Evolutionary conservation across 2,113 vertebrate genomes (phyloP), one percentile per base, ranked within the genome.

Genomic region (Bubo bubo): DNA sequence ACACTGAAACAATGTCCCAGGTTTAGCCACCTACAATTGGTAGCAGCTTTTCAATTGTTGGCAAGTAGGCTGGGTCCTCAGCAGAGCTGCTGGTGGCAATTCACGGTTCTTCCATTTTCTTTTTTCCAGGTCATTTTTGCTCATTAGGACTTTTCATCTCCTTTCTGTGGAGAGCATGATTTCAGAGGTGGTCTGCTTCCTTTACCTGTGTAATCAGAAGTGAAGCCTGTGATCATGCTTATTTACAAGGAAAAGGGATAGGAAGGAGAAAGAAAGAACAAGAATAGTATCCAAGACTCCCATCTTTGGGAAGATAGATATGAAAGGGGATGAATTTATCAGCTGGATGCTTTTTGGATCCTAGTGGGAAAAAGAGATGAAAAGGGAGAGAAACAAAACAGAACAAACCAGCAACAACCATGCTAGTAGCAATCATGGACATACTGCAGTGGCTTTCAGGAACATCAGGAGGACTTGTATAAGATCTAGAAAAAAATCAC

Each of bases 21-120:
- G 72, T 84, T 89, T 86, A 93, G 76, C 70, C 70, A 91, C 70
- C 86, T 92, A 50, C 86, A 83, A 30, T 71, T 45, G 13, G 67
- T 67, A 91, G 47, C 84, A 94, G 91, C 68, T 91, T 97, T 86
- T 80, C 72, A 26, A 43, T 59, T 63, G 41, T 70, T 96, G 95
- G 83, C 79, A 93, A 86, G 73, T 50, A 80, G 68, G 50, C 56
- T 77, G 28, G 34, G 35, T 81, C 76, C 83, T 93, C 76, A 94
- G 93, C 68, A 92, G 86, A 94, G 63, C 76, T 86, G 28, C 63
- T 94, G 89, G 68, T 17, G 0, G 23, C 28, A 79, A 34, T 62
- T 80, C 73, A 74, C 1, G 0, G 47, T 70, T 77, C 80, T 84
- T 89, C 91, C 68, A 71, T 95, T 96, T 96, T 86, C 80, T 81